phyloP scores from a whole-genome alignment of 1,140 invertebrate genomes.

The Lutraria rhynchaena region DNA sequence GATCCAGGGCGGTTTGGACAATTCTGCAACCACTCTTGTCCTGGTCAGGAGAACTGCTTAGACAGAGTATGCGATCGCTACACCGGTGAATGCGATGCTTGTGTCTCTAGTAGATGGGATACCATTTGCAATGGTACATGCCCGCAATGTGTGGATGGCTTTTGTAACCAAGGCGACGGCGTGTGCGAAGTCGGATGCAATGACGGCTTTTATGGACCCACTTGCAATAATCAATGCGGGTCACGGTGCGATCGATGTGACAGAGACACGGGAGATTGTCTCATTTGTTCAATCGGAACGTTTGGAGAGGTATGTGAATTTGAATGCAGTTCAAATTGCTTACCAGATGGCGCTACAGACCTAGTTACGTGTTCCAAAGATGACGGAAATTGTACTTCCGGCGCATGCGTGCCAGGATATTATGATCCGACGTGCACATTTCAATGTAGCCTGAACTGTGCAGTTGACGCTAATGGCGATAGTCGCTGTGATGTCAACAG shows the following conservation, averaged over 20 bases:
- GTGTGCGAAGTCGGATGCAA: constrained; percentile 14
- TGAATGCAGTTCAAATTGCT: constrained; percentile 38
- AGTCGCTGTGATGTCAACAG: constrained; percentile 5
- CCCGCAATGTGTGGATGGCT: constrained; percentile 10
- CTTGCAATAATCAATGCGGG: constrained; percentile 14
- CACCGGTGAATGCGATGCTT: constrained; percentile 12
- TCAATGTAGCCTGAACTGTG: constrained; percentile 15
- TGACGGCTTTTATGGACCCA: constrained; percentile 10
- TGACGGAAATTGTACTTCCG: constrained; percentile 18
- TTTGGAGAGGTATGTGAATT: constrained; percentile 34
- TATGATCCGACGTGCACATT: constrained; percentile 15
- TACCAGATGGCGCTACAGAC: not conserved
- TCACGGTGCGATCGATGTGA: constrained; percentile 12
- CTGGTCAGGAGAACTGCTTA: not conserved
- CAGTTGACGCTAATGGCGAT: not conserved
- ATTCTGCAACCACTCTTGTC: constrained; percentile 15
- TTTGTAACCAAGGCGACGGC: constrained; percentile 19
- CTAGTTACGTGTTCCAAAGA: constrained; percentile 23
- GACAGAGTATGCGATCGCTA: constrained; percentile 24
- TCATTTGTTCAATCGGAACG: constrained; percentile 10
- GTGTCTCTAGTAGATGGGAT: constrained; percentile 14
- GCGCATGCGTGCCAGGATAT: constrained; percentile 19
- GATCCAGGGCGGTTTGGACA: constrained; percentile 10
- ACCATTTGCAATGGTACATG: constrained; percentile 24
- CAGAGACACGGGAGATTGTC: constrained; percentile 30